Evolutionary conservation across 2,888 invertebrate genomes (phyloP).

Genomic region (Pherbina coryleti): DNA sequence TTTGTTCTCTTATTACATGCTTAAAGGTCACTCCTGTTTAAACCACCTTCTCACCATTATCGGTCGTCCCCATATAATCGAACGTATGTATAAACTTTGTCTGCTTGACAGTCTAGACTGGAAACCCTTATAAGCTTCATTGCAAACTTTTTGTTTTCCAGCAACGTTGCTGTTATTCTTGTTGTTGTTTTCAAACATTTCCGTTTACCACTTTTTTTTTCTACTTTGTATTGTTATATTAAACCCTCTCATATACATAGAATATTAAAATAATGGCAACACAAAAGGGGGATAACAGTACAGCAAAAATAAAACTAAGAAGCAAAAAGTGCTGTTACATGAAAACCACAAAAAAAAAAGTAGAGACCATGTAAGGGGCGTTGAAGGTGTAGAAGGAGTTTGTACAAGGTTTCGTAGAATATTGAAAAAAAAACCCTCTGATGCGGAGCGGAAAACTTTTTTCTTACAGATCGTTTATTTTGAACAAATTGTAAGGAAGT

Average conservation of each 20-base stretch:
- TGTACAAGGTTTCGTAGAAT: neutral
- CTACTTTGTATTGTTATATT: slow-evolving; percentile 11
- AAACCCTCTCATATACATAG: neutral
- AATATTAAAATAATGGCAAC: slow-evolving; percentile 17
- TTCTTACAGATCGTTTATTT: neutral
- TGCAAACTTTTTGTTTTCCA: slow-evolving; percentile 15
- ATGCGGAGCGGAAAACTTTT: neutral
- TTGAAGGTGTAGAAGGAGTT: neutral
- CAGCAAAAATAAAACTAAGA: neutral
- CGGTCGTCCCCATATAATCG: neutral
- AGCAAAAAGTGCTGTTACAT: neutral
- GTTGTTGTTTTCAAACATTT: slow-evolving; percentile 43
- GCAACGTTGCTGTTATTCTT: slow-evolving; percentile 31
- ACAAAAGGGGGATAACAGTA: neutral
- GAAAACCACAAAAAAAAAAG: neutral
- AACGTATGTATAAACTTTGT: slow-evolving; percentile 14
- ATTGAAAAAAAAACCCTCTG: neutral
- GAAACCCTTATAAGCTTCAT: slow-evolving; percentile 12
- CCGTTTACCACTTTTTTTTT: slow-evolving; percentile 43
- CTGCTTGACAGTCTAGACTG: slow-evolving; percentile 28
- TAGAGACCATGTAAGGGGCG: too few species aligned
- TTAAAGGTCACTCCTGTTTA: neutral
- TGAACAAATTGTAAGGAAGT: neutral
- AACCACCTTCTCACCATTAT: neutral
- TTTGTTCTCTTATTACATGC: neutral